Percentiles rank a stretch among this genome's conserved stretches.
These are phyloP conservation scores for Sardinella longiceps DNA, from an alignment of 2,797 vertebrate genomes.

Conservation along the genomic window DNA sequence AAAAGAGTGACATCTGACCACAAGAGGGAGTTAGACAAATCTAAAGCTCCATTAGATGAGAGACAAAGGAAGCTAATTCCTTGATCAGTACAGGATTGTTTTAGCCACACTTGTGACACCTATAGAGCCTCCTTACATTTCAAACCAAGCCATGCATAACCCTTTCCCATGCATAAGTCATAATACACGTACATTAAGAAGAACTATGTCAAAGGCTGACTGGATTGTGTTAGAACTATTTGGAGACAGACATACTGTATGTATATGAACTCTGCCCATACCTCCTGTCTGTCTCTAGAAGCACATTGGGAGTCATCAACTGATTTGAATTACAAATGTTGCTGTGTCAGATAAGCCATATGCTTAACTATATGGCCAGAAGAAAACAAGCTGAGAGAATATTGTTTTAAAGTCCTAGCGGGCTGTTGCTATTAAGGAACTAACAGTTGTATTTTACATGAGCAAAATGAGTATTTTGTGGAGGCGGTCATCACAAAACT, in stretches of 20 bases:
- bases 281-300: neutral
- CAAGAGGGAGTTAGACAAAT: conserved; percentile 45
- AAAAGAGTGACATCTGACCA: conserved; percentile 46
- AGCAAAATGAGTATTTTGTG: neutral
- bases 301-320: neutral
- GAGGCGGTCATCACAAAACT: neutral
- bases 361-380: neutral
- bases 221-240: neutral
- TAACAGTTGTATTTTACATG: too few relatives aligned
- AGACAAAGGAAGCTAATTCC: neutral
- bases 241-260: neutral
- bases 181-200: neutral
- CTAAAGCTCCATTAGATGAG: neutral
- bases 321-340: neutral
- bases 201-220: neutral
- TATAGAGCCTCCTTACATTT: conserved; percentile 5
- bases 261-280: neutral
- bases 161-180: conserved; percentile 10
- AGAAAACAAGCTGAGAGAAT: neutral
- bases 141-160: conserved; percentile 24
- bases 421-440: neutral
- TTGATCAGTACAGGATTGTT: neutral
- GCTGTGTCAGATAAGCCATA: neutral
- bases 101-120: neutral
- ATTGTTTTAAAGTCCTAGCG: neutral